Base-by-base conservation (phyloP, 2,113 vertebrate genomes). In the Thryonomys swinderianus region DNA sequence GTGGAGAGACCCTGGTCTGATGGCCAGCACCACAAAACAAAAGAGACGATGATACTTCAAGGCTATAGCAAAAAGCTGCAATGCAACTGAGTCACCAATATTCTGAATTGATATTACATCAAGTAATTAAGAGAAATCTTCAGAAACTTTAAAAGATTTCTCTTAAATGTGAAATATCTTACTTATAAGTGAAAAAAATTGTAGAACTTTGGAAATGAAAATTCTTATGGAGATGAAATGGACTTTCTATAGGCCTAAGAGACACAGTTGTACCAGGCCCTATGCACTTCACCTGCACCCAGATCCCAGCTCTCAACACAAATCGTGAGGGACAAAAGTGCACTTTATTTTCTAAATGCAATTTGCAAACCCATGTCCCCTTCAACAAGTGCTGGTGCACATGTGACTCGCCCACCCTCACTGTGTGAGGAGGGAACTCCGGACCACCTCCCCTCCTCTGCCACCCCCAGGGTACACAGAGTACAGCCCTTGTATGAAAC, bases 51-150 rank as follows among this genome's bases (percentile, higher is more conserved):
- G 34, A 76, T 23, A 73, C 48, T 76, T 32, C 25, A 48, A 76
- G 21, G 83, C n/a, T 79, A 53, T n/a, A 88, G 61, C 3, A 69
- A 86, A 89, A 1, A 66, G 91, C 85, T 82, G 78, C 16, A 55
- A 67, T 92, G n/a, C 45, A 85, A 69, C 62, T 84, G 23, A 32
- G 23, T 85, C 32, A 57, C n/a, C 21, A 51, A 74, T 80, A 94
- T 67, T 85, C 92, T 96, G 40, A 94, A 78, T 71, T 89, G n/a
- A 14, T 71, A 1, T 90, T 87, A 91, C 64, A 53, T 86, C 45
- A 73, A 81, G 55, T 37, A 91, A 62, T 91, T 90, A 76, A 90
- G 90, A 94, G 13, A 48, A 13, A 74, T 64, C 30, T 93, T 84
- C 16, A 74, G 79, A 84, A 90, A 61, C 30, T 66, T 88, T 42